phyloP scores from a whole-genome alignment of 2,888 invertebrate genomes.

The Apamea anceps region DNA sequence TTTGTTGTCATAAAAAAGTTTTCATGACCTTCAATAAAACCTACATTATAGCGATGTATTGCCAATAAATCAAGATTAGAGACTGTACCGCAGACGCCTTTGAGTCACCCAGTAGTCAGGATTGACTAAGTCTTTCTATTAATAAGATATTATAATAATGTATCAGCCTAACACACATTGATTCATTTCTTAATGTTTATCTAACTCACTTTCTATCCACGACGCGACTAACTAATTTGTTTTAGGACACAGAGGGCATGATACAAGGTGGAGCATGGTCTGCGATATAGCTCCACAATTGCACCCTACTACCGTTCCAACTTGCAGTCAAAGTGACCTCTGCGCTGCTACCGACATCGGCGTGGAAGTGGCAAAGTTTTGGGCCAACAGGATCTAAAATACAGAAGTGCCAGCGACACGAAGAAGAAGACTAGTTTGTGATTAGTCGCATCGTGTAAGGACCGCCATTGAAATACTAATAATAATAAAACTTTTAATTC shows the following conservation, averaged over 20 bases:
- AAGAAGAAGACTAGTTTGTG: not conserved
- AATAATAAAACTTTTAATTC: too few species aligned
- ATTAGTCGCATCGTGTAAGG: not conserved
- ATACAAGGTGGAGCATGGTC: too few species aligned
- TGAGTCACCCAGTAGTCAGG: constrained; percentile 56
- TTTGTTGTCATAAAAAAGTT: constrained; percentile 20
- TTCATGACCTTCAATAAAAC: constrained; percentile 20
- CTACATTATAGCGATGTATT: constrained; percentile 20
- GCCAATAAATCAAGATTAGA: constrained; percentile 45
- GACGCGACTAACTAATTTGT: not conserved
- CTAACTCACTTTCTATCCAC: not conserved
- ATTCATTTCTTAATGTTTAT: not conserved
- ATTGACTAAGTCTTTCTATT: constrained; percentile 54
- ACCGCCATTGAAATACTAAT: not conserved
- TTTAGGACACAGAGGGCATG: too few species aligned
- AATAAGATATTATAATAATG: constrained; percentile 28
- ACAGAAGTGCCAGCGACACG: too few species aligned
- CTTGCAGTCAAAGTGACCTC: too few species aligned
- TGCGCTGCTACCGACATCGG: too few species aligned
- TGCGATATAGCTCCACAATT: too few species aligned
- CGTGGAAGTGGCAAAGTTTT: too few species aligned
- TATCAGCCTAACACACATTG: constrained; percentile 1
- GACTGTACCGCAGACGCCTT: constrained; percentile 52
- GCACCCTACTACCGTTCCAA: too few species aligned
- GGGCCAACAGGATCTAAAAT: too few species aligned